phyloP scores from a whole-genome alignment of 2,888 invertebrate species.

The Acleris laterana region DNA sequence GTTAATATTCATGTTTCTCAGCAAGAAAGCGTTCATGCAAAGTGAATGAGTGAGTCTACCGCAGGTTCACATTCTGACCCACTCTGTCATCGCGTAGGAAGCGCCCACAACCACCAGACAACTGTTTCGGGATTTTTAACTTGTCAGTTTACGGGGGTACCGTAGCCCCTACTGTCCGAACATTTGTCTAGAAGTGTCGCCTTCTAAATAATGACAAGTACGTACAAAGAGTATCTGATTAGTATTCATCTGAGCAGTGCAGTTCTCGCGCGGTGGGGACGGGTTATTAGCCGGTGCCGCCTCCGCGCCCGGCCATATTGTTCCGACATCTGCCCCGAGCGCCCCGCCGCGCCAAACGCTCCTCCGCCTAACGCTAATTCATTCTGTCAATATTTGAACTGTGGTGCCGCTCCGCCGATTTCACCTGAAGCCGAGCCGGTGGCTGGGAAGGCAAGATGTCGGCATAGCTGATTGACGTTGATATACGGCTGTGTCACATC shows the following conservation, averaged over 20 bases:
- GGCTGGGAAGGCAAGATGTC: slow-evolving; percentile 93
- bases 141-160: neutral
- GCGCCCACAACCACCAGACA: slow-evolving; percentile 10
- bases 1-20: slow-evolving; percentile 44
- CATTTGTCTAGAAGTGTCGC: slow-evolving; percentile 21
- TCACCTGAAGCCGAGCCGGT: slow-evolving; percentile 72
- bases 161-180: slow-evolving; percentile 15
- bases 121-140: neutral
- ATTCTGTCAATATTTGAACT: slow-evolving; percentile 76
- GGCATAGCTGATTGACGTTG: slow-evolving; percentile 91
- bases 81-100: slow-evolving; percentile 42
- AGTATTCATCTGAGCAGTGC: slow-evolving; percentile 83
- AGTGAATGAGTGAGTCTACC: slow-evolving; percentile 6
- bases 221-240: slow-evolving; percentile 76
- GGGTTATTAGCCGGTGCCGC: slow-evolving; percentile 84
- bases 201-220: slow-evolving; percentile 54
- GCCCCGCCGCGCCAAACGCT: slow-evolving; percentile 78
- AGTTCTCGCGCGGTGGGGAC: slow-evolving; percentile 83
- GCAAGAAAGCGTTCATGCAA: slow-evolving; percentile 37
- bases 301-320: slow-evolving; percentile 83
- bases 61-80: slow-evolving; percentile 43
- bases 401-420: slow-evolving; percentile 56
- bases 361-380: slow-evolving; percentile 67
- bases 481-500: slow-evolving; percentile 93
- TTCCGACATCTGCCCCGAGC: slow-evolving; percentile 79